These are phyloP conservation scores for Eubucco bourcierii DNA, from an alignment of 2,113 vertebrate species.

Conservation along the genomic window DNA sequence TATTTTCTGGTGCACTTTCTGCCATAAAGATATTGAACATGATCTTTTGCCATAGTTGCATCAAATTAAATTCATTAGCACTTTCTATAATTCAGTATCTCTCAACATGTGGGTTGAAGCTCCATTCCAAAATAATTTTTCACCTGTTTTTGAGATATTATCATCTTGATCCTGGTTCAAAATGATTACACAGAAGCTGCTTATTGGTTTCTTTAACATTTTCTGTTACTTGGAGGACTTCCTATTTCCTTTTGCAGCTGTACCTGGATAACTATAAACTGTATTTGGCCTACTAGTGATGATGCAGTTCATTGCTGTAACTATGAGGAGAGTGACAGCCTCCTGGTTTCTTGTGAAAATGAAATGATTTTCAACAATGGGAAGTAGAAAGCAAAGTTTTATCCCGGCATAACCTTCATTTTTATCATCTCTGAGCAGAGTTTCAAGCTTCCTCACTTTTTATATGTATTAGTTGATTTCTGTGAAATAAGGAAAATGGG, in stretches of 20 bases:
- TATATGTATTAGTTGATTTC: not conserved
- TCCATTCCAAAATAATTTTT: not conserved
- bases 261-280: not conserved
- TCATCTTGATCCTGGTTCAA: not conserved
- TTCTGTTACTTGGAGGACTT: not conserved
- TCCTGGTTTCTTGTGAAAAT: not conserved
- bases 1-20: conserved; percentile 2
- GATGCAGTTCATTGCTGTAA: not conserved
- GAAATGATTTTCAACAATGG: not conserved
- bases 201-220: not conserved
- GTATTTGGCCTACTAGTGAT: not conserved
- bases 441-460: not conserved
- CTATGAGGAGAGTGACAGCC: not conserved
- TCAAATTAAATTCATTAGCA: not conserved
- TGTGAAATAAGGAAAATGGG: not conserved
- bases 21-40: not conserved
- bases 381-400: not conserved
- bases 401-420: not conserved
- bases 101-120: not conserved
- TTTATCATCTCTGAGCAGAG: not conserved
- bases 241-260: not conserved
- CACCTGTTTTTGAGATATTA: not conserved
- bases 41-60: not conserved
- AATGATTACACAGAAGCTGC: not conserved
- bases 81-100: not conserved